Percentiles rank a stretch among this genome's conserved stretches.
Conservation (phyloP, 2,888 invertebrate genomes). For the Aporophyla lueneburgensis region DNA sequence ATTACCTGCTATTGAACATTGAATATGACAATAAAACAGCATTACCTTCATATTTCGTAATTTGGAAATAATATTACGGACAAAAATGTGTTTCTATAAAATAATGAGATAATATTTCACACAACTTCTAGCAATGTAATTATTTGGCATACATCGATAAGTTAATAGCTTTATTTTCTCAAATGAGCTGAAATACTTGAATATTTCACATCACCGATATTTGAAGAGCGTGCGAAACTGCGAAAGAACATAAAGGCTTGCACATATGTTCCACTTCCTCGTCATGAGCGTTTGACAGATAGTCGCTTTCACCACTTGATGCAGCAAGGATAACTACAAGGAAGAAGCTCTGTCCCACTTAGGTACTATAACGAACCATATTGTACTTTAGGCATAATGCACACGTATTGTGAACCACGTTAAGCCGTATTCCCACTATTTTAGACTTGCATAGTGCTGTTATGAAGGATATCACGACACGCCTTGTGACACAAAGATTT, state of each 20-base stretch:
- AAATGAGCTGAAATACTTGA: conserved; percentile 13
- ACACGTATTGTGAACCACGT: conserved; percentile 52
- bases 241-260: conserved; percentile 76
- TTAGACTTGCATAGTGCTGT: conserved; percentile 50
- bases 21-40: conserved; percentile 34
- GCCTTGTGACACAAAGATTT: conserved; percentile 61
- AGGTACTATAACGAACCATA: conserved; percentile 74
- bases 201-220: conserved; percentile 56
- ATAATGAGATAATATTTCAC: conserved; percentile 39
- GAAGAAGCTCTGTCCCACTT: conserved; percentile 79
- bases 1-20: conserved; percentile 63
- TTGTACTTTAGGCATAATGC: conserved; percentile 68
- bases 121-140: conserved; percentile 11
- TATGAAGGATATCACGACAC: conserved; percentile 72
- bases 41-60: conserved; percentile 32
- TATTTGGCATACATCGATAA: conserved; percentile 9
- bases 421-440: conserved; percentile 36
- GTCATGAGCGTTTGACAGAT: conserved; percentile 82
- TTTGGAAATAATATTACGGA: conserved; percentile 3
- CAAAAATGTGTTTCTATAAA: not conserved
- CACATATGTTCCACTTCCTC: conserved; percentile 80
- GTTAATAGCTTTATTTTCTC: not conserved
- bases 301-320: conserved; percentile 83
- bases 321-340: conserved; percentile 82
- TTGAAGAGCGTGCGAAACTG: conserved; percentile 71